Base-by-base conservation (phyloP, 2,888 invertebrate genomes). In the Limnephilus rhombicus region DNA sequence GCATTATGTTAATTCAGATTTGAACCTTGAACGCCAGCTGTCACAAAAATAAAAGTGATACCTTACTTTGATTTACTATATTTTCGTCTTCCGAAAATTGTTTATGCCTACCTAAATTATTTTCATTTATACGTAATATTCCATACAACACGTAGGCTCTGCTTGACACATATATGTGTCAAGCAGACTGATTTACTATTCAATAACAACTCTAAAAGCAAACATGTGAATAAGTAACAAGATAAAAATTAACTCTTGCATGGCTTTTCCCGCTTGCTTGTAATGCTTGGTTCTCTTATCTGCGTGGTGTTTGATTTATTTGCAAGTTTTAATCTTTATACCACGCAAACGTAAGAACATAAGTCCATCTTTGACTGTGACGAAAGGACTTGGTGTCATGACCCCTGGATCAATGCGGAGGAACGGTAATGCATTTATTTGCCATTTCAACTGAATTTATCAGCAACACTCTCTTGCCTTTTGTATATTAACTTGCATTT, bases 371-470 rank as follows among this genome's bases (percentile, higher is more conserved):
- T 34, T 37, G 83, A 83, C 41, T 83, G 83, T 41, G 13, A 83
- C 34, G 83, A 83, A 34, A 83, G 15, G 37, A 37, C 83, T 37
- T 34, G 83, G 12, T 83, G 37, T 83, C 34, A 34, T 83, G 37
- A 83, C 83, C 83, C 37, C 37, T 83, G 83, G 24, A 83, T 83
- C 83, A 37, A 83, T 83, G 83, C 83, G 31, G 31, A 68, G 18
- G 18, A 68, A 83, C 31, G 24, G 31, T 24, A 34, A 34, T 83
- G 83, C 41, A 83, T 37, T 83, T 2, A 83, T 37, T 83, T 83
- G 37, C 83, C 83, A 83, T 37, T 18, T 37, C 37, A 37, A 18
- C 34, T 83, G 83, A 41, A n/a, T 83, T 37, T 24, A 83, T 12
- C 34, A 41, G 83, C 41, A 41, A 24, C 2, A 83, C 13, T 83